A percentile compares a stretch with the other conserved stretches of the same genome.
Conservation (phyloP, 2,113 vertebrate genomes). For the Mustela lutreola region DNA sequence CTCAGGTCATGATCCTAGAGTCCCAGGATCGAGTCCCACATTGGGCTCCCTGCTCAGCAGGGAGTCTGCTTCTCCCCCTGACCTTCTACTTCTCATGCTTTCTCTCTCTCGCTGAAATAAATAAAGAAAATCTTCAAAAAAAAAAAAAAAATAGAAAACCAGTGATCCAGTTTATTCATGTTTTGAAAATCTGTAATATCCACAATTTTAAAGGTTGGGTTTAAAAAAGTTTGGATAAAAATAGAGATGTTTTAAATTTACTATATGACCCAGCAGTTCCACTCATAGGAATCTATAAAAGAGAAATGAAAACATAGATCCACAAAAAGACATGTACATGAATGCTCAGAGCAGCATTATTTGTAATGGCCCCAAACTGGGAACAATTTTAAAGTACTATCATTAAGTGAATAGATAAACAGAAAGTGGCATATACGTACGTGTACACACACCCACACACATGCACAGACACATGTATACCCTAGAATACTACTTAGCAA, state of each 20-base stretch:
- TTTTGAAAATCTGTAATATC: conserved; percentile 47
- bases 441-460: not conserved
- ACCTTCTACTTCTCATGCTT: too few species aligned
- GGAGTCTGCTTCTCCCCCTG: too few species aligned
- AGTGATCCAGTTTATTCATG: conserved; percentile 43
- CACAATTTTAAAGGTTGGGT: conserved; percentile 40
- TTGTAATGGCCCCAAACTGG: conserved; percentile 4
- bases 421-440: not conserved
- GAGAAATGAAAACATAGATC: conserved; percentile 26
- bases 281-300: conserved; percentile 48
- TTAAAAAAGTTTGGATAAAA: not conserved
- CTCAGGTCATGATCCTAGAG: too few species aligned
- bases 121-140: too few species aligned
- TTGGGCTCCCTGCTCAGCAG: too few species aligned
- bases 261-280: not conserved
- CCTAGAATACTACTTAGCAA: not conserved
- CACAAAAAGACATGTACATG: not conserved
- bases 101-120: too few species aligned
- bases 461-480: not conserved
- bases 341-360: conserved; percentile 34
- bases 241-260: conserved; percentile 52
- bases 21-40: too few species aligned
- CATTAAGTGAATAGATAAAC: not conserved
- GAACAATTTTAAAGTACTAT: conserved; percentile 5
- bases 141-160: conserved; percentile 12